Conservation (phyloP, 2,888 invertebrate genomes). For the Hypolimnas misippus region DNA sequence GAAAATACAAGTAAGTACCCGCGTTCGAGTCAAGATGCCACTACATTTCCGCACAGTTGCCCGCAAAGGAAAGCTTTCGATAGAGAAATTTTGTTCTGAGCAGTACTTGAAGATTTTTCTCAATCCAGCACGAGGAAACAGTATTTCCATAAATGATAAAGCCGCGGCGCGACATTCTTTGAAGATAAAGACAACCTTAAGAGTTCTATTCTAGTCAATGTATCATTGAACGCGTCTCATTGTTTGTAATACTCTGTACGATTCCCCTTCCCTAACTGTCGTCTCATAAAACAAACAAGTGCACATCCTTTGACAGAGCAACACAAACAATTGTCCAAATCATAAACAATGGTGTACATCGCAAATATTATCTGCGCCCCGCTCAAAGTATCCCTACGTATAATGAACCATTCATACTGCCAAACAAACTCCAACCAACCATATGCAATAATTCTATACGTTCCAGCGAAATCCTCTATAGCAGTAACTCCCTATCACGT, state of each 20-base stretch:
- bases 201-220: constrained; percentile 24
- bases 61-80: constrained; percentile 63
- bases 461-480: constrained; percentile 54
- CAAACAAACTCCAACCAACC: constrained; percentile 83
- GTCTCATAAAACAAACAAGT: constrained; percentile 74
- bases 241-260: constrained; percentile 56
- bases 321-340: constrained; percentile 82
- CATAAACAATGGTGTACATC: constrained; percentile 82
- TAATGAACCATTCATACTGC: constrained; percentile 83
- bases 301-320: constrained; percentile 81
- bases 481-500: constrained; percentile 65
- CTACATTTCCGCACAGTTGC: constrained; percentile 62
- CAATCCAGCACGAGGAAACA: constrained; percentile 44
- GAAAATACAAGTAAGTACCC: constrained; percentile 59
- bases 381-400: constrained; percentile 77
- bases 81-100: constrained; percentile 61
- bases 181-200: constrained; percentile 20
- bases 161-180: constrained; percentile 17
- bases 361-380: constrained; percentile 78
- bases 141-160: constrained; percentile 36
- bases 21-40: constrained; percentile 67
- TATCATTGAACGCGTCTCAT: constrained; percentile 46
- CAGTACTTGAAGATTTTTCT: constrained; percentile 52
- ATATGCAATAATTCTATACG: constrained; percentile 82
- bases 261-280: constrained; percentile 54